Evolutionary conservation across 2,113 vertebrate species (phyloP).

Genomic region (Crypturellus undulatus): DNA sequence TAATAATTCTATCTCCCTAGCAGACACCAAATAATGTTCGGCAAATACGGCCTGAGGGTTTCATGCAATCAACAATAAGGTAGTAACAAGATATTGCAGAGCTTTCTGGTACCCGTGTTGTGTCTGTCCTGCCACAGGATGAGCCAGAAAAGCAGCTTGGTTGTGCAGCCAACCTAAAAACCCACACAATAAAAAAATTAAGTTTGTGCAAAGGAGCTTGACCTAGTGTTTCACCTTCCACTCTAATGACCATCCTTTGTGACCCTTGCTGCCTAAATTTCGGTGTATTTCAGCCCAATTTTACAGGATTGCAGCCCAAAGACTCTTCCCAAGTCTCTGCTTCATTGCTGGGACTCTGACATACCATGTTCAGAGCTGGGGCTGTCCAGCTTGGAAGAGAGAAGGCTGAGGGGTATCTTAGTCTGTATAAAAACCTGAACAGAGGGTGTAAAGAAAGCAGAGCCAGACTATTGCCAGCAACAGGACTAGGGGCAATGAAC

Average conservation of each 20-base stretch:
- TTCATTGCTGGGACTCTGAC: too few relatives aligned
- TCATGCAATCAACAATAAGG: background rate
- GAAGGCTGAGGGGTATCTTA: too few relatives aligned
- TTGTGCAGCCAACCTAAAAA: background rate
- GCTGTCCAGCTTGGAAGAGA: too few relatives aligned
- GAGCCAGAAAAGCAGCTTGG: background rate
- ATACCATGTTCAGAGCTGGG: too few relatives aligned
- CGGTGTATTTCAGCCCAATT: background rate
- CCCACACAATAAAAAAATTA: background rate
- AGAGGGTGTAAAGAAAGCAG: background rate
- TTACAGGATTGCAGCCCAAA: background rate
- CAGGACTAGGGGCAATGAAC: background rate
- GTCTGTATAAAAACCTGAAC: background rate
- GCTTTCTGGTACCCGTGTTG: background rate
- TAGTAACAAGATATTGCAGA: background rate
- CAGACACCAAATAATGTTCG: constrained; percentile 25
- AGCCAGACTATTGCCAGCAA: background rate
- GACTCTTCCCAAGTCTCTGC: background rate
- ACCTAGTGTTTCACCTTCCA: too few relatives aligned
- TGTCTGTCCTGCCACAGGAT: background rate
- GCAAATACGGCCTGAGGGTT: constrained; percentile 46
- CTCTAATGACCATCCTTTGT: background rate
- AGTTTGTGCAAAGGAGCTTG: too few relatives aligned
- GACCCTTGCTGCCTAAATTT: background rate
- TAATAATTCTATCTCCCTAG: constrained; percentile 28